These are phyloP conservation scores for Gandaritis pyraliata DNA, from an alignment of 2,888 invertebrate genomes.

Conservation along the genomic window DNA sequence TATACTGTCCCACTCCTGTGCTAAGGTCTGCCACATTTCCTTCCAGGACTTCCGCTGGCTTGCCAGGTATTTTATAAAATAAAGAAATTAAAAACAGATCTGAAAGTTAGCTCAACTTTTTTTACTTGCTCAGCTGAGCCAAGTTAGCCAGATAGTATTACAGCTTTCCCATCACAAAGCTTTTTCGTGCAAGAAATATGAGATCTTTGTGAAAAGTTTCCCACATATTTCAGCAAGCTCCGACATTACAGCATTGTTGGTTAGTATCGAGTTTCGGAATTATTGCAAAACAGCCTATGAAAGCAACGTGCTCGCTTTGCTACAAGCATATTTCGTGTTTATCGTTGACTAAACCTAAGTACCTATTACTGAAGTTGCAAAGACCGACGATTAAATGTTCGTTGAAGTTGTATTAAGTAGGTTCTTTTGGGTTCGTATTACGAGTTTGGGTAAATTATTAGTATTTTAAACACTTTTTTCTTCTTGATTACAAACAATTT, in stretches of 20 bases:
- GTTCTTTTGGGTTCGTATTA: constrained; percentile 6
- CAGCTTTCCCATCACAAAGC: constrained; percentile 5
- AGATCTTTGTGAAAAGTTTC: constrained; percentile 24
- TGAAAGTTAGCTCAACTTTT: background rate
- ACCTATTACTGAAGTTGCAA: constrained; percentile 17
- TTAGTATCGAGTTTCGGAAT: constrained; percentile 32
- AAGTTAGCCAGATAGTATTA: background rate
- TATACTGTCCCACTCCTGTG: too few relatives aligned
- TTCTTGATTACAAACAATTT: background rate
- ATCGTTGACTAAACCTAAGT: constrained; percentile 28
- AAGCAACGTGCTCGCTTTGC: constrained; percentile 21
- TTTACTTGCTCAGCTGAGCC: background rate
- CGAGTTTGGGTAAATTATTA: background rate
- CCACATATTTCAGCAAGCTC: constrained; percentile 21
- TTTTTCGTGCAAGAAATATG: constrained; percentile 16
- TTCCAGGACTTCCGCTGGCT: too few relatives aligned
- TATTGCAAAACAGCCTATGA: constrained; percentile 35
- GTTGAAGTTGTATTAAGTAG: constrained; percentile 15
- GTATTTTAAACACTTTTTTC: background rate
- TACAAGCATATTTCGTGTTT: constrained; percentile 28
- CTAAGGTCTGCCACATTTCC: too few relatives aligned
- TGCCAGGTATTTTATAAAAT: background rate
- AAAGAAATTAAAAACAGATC: background rate
- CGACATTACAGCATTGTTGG: constrained; percentile 20
- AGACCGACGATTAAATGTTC: constrained; percentile 22